Conservation (phyloP, 2,888 invertebrate genomes). For the Ashinkailepas kermadecensis region DNA sequence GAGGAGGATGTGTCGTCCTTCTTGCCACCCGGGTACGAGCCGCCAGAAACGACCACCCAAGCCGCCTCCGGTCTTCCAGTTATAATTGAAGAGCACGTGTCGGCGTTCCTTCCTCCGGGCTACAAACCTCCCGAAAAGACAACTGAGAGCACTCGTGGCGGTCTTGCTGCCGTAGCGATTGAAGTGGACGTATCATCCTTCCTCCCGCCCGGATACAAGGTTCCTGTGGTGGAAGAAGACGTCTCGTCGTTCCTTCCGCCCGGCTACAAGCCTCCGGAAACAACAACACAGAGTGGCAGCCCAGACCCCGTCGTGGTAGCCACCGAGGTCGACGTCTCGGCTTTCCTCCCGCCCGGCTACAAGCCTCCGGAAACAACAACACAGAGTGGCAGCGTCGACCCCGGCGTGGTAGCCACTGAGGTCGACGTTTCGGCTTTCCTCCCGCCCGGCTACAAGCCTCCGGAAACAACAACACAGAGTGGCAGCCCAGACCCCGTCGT, state of each 20-base stretch:
- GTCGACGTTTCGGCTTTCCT: conserved; percentile 24
- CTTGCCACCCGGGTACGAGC: conserved; percentile 25
- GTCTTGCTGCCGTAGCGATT: background rate
- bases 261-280: conserved; percentile 17
- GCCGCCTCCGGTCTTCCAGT: conserved; percentile 16
- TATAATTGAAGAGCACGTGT: background rate
- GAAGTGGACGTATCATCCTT: conserved; percentile 27
- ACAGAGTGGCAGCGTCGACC: too few relatives aligned
- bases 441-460: conserved; percentile 24
- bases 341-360: conserved; percentile 28
- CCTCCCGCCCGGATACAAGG: conserved; percentile 30
- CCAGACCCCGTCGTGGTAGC: background rate
- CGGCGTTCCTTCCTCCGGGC: conserved; percentile 26
- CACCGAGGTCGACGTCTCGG: conserved; percentile 26
- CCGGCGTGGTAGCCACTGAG: background rate
- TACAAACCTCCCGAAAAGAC: conserved; percentile 26
- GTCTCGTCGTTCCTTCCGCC: conserved; percentile 25
- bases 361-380: conserved; percentile 17
- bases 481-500: background rate
- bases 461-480: background rate
- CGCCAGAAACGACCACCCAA: background rate
- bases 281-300: too few relatives aligned
- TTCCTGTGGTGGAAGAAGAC: conserved; percentile 22
- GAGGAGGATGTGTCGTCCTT: conserved; percentile 23
- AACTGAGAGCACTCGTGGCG: background rate